A percentile compares a stretch with the other conserved stretches of the same genome.
phyloP scores from a whole-genome alignment of 2,113 vertebrate species.

The Verasper variegatus region DNA sequence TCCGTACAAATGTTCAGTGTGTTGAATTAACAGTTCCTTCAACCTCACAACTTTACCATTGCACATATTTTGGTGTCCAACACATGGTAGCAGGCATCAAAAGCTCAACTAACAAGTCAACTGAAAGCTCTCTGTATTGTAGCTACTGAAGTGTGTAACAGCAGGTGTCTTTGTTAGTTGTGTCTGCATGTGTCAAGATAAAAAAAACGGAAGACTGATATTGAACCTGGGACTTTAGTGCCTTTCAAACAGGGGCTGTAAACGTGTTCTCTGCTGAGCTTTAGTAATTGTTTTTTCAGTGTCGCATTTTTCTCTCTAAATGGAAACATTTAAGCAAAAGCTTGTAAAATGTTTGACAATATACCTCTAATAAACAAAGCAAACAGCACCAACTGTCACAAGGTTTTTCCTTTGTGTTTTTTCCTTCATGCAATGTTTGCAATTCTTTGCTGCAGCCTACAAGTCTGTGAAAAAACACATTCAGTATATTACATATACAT shows the following conservation, averaged over 20 bases:
- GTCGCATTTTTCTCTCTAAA: slow-evolving; percentile 70
- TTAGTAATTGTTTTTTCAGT: slow-evolving; percentile 68
- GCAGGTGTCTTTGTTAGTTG: slow-evolving; percentile 68
- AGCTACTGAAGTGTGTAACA: slow-evolving; percentile 76
- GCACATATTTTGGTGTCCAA: slow-evolving; percentile 59
- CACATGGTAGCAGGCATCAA: slow-evolving; percentile 55
- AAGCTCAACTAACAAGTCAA: slow-evolving; percentile 72
- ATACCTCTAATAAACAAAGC: slow-evolving; percentile 83
- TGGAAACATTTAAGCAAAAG: slow-evolving; percentile 77
- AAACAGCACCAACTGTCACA: slow-evolving; percentile 56
- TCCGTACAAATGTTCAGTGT: slow-evolving; percentile 66
- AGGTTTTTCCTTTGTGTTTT: slow-evolving; percentile 40
- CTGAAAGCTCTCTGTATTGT: slow-evolving; percentile 67
- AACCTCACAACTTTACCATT: slow-evolving; percentile 43
- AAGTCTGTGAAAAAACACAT: too few relatives aligned
- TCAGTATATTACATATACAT: neutral
- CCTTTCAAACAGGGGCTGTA: slow-evolving; percentile 67
- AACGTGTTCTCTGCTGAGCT: slow-evolving; percentile 71
- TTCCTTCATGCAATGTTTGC: neutral
- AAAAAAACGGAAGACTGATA: slow-evolving; percentile 26
- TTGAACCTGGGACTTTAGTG: slow-evolving; percentile 68
- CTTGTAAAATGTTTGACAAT: slow-evolving; percentile 82
- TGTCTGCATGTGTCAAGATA: slow-evolving; percentile 69
- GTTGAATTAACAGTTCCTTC: slow-evolving; percentile 63
- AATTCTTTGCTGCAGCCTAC: neutral